Conservation (phyloP, 2,888 invertebrate genomes). For the Seira sanloemensis region DNA sequence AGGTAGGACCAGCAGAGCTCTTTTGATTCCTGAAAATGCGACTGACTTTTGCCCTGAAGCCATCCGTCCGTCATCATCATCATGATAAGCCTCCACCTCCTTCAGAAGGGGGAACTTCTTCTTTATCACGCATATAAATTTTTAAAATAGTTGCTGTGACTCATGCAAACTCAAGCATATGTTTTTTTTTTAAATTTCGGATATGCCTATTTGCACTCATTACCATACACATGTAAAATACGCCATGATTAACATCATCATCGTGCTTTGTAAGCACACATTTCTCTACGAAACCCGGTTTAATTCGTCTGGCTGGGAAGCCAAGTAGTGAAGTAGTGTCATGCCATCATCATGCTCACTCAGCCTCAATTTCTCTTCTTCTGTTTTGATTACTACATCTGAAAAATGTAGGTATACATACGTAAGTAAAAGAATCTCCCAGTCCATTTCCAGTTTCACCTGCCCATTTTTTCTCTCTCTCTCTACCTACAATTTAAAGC, state of each 20-base stretch:
- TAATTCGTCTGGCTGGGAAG: slow-evolving; percentile 12
- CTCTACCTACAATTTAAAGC: background rate
- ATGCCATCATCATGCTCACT: slow-evolving; percentile 28
- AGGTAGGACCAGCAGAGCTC: background rate
- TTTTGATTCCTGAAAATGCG: slow-evolving; percentile 48
- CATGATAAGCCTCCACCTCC: slow-evolving; percentile 30
- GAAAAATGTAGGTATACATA: too few relatives aligned
- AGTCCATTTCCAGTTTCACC: slow-evolving; percentile 59
- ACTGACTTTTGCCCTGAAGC: slow-evolving; percentile 64
- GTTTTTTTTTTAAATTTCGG: slow-evolving; percentile 52
- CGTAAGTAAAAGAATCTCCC: too few relatives aligned
- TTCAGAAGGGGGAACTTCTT: background rate
- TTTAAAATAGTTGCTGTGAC: slow-evolving; percentile 48
- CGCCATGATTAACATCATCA: slow-evolving; percentile 21
- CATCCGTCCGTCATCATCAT: slow-evolving; percentile 61
- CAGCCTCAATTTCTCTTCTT: background rate
- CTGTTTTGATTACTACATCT: slow-evolving; percentile 22
- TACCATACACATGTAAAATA: slow-evolving; percentile 42
- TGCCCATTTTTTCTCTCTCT: slow-evolving; percentile 26
- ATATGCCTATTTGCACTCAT: slow-evolving; percentile 39
- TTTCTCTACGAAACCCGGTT: slow-evolving; percentile 54
- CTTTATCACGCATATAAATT: background rate
- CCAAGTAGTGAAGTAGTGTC: slow-evolving; percentile 64
- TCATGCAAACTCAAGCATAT: slow-evolving; percentile 63
- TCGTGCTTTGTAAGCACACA: too few relatives aligned